A percentile compares a stretch with the other conserved stretches of the same genome.
Conservation (phyloP, 2,797 vertebrate genomes). For the Myripristis jacobus region DNA sequence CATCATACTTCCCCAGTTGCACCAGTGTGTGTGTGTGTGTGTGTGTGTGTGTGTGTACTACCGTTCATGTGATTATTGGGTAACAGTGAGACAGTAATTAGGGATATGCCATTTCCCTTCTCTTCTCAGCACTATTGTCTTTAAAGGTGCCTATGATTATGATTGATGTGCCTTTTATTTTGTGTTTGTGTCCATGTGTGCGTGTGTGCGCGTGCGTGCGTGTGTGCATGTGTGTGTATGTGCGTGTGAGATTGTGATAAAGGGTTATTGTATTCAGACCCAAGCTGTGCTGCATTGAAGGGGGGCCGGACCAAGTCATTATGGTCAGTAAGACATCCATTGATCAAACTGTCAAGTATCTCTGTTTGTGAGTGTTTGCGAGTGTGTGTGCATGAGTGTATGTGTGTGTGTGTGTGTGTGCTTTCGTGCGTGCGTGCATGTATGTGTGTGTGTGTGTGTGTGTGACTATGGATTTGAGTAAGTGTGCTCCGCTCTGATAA, state of each 20-base stretch:
- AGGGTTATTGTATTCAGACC: constrained; percentile 73
- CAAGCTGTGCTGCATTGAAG: constrained; percentile 73
- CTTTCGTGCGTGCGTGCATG: background rate
- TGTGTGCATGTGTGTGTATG: constrained; percentile 8
- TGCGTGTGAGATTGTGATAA: constrained; percentile 63
- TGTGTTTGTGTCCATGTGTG: constrained; percentile 16
- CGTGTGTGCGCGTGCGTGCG: constrained; percentile 1
- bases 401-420: constrained; percentile 19
- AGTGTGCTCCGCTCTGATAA: constrained; percentile 67
- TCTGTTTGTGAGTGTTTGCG: constrained; percentile 48
- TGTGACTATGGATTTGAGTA: constrained; percentile 10
- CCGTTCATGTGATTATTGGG: constrained; percentile 51
- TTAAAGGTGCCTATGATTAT: constrained; percentile 81
- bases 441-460: background rate
- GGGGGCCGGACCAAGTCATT: constrained; percentile 74
- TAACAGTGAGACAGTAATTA: constrained; percentile 78
- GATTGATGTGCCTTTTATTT: constrained; percentile 82
- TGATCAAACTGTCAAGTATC: constrained; percentile 81
- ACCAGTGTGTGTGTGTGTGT: background rate
- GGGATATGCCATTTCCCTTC: constrained; percentile 78
- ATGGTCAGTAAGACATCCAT: constrained; percentile 77
- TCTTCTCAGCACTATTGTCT: constrained; percentile 77
- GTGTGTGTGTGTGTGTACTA: constrained; percentile 24
- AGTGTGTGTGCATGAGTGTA: constrained; percentile 21
- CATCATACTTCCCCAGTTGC: constrained; percentile 24